Percentiles rank a stretch among this genome's conserved stretches.
Evolutionary conservation across 2,113 vertebrate species (phyloP).

Genomic region (Mixornis gularis): DNA sequence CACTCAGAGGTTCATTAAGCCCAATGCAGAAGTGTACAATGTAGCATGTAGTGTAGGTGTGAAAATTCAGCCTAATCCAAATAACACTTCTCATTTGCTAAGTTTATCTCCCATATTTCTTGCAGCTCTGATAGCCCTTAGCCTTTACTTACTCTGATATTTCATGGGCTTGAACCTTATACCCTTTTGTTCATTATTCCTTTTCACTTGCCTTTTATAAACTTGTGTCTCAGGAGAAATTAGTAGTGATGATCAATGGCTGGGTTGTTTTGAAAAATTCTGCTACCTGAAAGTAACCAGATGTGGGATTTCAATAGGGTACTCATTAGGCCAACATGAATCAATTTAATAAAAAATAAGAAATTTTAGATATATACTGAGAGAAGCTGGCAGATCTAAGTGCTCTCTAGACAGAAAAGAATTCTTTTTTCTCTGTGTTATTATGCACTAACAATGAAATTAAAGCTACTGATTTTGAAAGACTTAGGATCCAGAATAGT

Average conservation of each 20-base stretch:
- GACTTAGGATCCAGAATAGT: neutral
- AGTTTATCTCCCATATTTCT: neutral
- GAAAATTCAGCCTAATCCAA: neutral
- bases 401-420: neutral
- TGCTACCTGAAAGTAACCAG: neutral
- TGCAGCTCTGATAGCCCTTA: neutral
- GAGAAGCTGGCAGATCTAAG: neutral
- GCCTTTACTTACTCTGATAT: neutral
- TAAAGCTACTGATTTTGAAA: neutral
- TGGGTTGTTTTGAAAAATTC: slow-evolving; percentile 17
- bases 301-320: slow-evolving; percentile 1
- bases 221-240: neutral
- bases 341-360: slow-evolving; percentile 10
- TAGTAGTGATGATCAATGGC: neutral
- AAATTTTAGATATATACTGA: neutral
- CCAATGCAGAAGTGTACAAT: neutral
- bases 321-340: neutral
- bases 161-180: neutral
- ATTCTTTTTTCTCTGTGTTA: neutral
- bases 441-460: neutral
- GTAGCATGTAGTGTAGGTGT: neutral
- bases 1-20: neutral
- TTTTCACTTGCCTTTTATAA: neutral
- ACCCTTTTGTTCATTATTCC: neutral
- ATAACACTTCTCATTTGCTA: neutral